Evolutionary conservation across 2,888 invertebrate species (phyloP), one percentile per base, ranked within the genome.

Genomic region (Drosophila ezoana): DNA sequence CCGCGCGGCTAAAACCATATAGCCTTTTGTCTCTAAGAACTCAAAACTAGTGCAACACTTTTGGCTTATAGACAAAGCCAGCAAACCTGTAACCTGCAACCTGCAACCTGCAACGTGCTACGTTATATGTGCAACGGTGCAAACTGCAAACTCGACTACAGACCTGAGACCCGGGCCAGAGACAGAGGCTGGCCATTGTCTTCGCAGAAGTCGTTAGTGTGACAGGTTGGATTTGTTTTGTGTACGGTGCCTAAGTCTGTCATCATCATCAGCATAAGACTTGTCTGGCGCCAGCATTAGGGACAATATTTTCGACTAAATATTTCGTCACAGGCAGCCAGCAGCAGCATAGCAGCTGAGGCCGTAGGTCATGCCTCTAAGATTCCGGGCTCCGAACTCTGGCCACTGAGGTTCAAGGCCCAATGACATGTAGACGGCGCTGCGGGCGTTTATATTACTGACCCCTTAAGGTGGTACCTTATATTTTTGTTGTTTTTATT

Each of bases 221-320:
- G 90, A 90, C 87, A 90, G 90, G 90, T 92, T 91, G 88, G 82
- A 87, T 90, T 90, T 90, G 90, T 79, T 81, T 87, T 87, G 88
- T 89, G 63, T 89, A 71, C 72, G 81, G 76, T 89, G 89, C 86
- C 87, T 89, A 83, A 87, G 89, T 89, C 89, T 87, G 87, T 89
- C 86, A 89, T 86, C 85, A 89, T 85, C 84, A 88, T 89, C 89
- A 87, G 81, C 84, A 84, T 85, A 80, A 89, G 90, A 85, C 81
- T 84, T 87, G 91, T 91, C 91, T 91, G 91, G 92, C 92, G 92
- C 92, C 92, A 92, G 91, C 87, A 91, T 91, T 92, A 91, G 87
- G 89, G 82, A 81, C 81, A 87, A 84, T 83, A 83, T 87, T 80
- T 86, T 86, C 79, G 72, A 90, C 83, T 83, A 87, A 87, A 90